Percentiles rank a stretch among this genome's conserved stretches.
Evolutionary conservation across 2,888 invertebrate species (phyloP).

Genomic region (Plagodis dolabraria): DNA sequence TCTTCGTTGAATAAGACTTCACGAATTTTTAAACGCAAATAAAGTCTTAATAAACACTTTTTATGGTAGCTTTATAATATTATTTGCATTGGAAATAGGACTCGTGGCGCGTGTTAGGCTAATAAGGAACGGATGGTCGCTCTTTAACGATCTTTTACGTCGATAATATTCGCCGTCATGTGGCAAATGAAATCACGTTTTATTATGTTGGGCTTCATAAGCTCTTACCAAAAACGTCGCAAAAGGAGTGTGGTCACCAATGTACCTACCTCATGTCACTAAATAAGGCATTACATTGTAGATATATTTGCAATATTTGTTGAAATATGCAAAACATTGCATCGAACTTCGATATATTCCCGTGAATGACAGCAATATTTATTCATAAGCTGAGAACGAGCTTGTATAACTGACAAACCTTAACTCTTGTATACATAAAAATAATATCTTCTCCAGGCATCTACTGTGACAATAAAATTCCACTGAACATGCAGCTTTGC

Average conservation of each 20-base stretch:
- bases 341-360: conserved; percentile 19
- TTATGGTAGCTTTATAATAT: conserved; percentile 78
- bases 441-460: conserved; percentile 51
- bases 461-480: conserved; percentile 59
- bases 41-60: conserved; percentile 81
- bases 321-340: conserved; percentile 15
- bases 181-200: conserved; percentile 68
- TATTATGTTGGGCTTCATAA: conserved; percentile 61
- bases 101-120: conserved; percentile 74
- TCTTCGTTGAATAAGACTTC: conserved; percentile 75
- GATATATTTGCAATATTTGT: conserved; percentile 26
- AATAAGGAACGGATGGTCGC: conserved; percentile 76
- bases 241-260: conserved; percentile 49
- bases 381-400: conserved; percentile 30
- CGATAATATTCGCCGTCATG: conserved; percentile 65
- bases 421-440: conserved; percentile 34
- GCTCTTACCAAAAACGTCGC: conserved; percentile 55
- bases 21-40: conserved; percentile 79
- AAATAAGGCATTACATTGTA: conserved; percentile 31
- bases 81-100: conserved; percentile 79
- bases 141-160: conserved; percentile 68
- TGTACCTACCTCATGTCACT: conserved; percentile 40
- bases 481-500: conserved; percentile 63
- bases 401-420: conserved; percentile 30
- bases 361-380: conserved; percentile 22